Base-by-base conservation (phyloP, 64 coral and sea anemone genomes). In the Exaiptasia diaphana region DNA sequence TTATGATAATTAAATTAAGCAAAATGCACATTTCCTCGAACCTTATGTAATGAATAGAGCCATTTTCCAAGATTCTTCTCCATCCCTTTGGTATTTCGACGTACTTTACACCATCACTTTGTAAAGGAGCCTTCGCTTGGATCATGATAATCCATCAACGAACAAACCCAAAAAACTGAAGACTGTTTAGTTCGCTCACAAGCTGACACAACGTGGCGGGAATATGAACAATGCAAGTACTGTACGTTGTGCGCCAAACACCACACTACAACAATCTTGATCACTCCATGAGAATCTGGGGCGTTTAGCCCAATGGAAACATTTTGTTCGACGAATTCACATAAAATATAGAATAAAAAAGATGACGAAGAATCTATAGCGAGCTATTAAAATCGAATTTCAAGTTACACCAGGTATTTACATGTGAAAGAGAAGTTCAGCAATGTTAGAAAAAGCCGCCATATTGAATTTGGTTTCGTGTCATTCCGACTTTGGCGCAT, bases 1-100 rank as follows among this genome's bases (percentile, higher is more conserved):
- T n/a, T n/a, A n/a, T n/a, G n/a, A n/a, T n/a, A n/a, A n/a, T n/a
- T n/a, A n/a, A n/a, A n/a, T n/a, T n/a, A n/a, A n/a, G n/a, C n/a
- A n/a, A n/a, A n/a, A n/a, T n/a, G n/a, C n/a, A n/a, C n/a, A n/a
- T n/a, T n/a, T n/a, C n/a, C n/a, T n/a, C 74, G 69, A 87, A 95
- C 91, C 91, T 95, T 26, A 95, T 95, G 73, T 95, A 95, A 42
- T 88, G 81, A 73, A 95, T 85, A 18, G 73, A 85, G 50, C 86
- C 91, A 79, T 95, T 95, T 78, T 95, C 91, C 26, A 85, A 69
- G 39, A 95, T 95, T 32, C 91, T 85, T 37, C 56, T 95, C 91
- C 91, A 95, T 5, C 91, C 91, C 34, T 75, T 63, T 40, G 91
- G 91, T 71, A 95, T 95, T 80, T 88, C 85, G 28, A 95, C 73